A percentile compares a stretch with the other conserved stretches of the same genome.
phyloP scores from a whole-genome alignment of 2,113 vertebrate genomes.

The Desmodus rotundus region DNA sequence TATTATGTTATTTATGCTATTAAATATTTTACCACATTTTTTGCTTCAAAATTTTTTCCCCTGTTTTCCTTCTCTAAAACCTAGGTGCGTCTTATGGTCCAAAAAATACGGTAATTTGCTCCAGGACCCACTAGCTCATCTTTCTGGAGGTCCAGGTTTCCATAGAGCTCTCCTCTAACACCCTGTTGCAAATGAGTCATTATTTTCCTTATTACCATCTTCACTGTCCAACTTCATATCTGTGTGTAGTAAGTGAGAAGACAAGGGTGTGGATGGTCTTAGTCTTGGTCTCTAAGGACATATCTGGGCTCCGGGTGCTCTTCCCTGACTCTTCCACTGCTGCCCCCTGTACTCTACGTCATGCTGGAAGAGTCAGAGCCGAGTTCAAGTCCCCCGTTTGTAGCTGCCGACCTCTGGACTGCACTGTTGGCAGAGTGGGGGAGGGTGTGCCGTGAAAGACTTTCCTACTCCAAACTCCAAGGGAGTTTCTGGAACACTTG shows the following conservation, averaged over 20 bases:
- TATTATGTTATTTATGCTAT: no score
- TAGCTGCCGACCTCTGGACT: not conserved
- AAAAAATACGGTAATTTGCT: no score
- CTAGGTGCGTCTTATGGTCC: no score
- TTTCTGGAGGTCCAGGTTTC: not conserved
- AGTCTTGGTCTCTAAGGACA: not conserved
- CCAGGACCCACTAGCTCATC: not conserved
- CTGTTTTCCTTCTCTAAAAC: no score
- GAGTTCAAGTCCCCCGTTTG: rapidly evolving
- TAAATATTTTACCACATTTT: no score
- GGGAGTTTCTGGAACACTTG: no score
- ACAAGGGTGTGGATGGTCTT: not conserved
- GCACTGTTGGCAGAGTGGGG: no score
- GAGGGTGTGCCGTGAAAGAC: rapidly evolving
- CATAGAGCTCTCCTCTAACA: not conserved
- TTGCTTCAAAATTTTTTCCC: no score
- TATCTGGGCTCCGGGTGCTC: not conserved
- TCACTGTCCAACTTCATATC: not conserved
- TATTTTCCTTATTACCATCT: not conserved
- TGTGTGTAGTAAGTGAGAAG: no score
- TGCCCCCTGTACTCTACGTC: not conserved
- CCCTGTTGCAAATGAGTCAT: not conserved
- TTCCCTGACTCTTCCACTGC: not conserved
- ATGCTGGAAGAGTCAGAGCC: not conserved
- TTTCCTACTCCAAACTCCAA: not conserved